phyloP scores from a whole-genome alignment of 2,113 vertebrate genomes.

The Corvus moneduloides region DNA sequence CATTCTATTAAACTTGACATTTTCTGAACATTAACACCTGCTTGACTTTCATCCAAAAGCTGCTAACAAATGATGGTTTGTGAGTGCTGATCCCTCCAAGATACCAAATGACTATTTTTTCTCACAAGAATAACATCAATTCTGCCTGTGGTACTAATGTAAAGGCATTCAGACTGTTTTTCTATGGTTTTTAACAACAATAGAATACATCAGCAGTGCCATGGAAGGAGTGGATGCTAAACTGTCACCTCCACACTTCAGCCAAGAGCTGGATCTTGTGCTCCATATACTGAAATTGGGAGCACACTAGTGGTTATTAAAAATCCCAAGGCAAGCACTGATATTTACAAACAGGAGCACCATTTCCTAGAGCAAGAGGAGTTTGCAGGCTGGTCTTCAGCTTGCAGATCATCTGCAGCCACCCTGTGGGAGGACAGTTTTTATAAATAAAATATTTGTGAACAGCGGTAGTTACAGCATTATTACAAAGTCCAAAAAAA shows the following conservation, averaged over 20 bases:
- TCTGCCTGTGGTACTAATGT: background rate
- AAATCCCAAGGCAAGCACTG: slow-evolving; percentile 15
- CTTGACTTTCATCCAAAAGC: background rate
- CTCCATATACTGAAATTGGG: background rate
- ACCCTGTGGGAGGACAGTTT: slow-evolving; percentile 69
- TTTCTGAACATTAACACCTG: background rate
- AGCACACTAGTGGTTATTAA: background rate
- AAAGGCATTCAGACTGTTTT: background rate
- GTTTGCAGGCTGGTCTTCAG: slow-evolving; percentile 58
- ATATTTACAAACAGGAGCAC: slow-evolving; percentile 35
- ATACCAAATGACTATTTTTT: background rate
- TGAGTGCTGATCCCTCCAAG: background rate
- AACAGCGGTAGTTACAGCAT: slow-evolving; percentile 74
- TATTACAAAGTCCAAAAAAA: slow-evolving; percentile 71
- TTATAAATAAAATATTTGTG: slow-evolving; percentile 81
- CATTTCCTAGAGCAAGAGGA: slow-evolving; percentile 40
- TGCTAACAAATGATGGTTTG: background rate
- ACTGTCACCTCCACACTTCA: background rate
- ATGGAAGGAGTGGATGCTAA: background rate
- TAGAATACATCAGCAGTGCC: background rate
- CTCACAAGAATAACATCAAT: background rate
- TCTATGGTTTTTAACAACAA: background rate
- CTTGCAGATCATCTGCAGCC: slow-evolving; percentile 62
- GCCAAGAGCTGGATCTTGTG: background rate
- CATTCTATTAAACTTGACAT: background rate